Conservation (phyloP, 1,140 invertebrate genomes). For the Bombus cullumanus region DNA sequence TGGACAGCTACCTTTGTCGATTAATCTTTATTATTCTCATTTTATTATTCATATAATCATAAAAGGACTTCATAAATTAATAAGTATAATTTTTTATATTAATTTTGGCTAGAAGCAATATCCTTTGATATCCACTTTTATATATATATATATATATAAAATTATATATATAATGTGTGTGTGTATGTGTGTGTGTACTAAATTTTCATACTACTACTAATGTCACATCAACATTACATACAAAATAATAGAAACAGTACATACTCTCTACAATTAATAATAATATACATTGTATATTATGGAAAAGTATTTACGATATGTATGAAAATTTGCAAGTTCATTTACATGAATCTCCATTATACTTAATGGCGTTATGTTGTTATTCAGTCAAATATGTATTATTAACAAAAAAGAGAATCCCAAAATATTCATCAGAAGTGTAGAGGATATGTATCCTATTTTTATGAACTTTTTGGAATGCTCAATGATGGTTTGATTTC, state of each 20-base stretch:
- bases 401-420: background rate
- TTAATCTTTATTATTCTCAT: background rate
- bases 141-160: constrained; percentile 7
- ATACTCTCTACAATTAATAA: background rate
- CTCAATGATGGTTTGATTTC: background rate
- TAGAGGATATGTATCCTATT: background rate
- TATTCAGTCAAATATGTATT: background rate
- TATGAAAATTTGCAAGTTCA: constrained; percentile 13
- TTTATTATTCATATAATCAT: constrained; percentile 12
- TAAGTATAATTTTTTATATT: constrained; percentile 24
- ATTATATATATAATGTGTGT: background rate
- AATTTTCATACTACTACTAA: constrained; percentile 18
- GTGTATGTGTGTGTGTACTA: background rate
- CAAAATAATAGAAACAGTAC: constrained; percentile 35
- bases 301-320: constrained; percentile 27
- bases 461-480: background rate
- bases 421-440: background rate
- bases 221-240: constrained; percentile 24
- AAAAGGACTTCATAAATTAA: constrained; percentile 26
- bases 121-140: constrained; percentile 17
- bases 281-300: constrained; percentile 21
- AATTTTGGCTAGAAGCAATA: constrained; percentile 44
- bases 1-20: background rate
- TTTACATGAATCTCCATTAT: background rate
- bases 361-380: background rate